phyloP scores from a whole-genome alignment of 2,888 invertebrate species.

The Pedicia rivosa region DNA sequence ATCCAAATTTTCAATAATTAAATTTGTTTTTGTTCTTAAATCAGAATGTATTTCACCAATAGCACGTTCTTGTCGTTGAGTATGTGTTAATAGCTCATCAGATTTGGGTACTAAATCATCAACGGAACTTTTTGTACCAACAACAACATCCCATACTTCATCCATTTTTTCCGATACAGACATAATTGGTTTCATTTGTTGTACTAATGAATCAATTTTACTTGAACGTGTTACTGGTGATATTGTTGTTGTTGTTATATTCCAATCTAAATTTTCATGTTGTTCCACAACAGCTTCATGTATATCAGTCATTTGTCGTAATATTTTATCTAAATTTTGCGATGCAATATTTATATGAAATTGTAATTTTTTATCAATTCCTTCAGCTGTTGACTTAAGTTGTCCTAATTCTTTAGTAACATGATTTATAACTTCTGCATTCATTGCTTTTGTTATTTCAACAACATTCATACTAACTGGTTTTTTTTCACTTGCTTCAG shows the following conservation, averaged over 20 bases:
- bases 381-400: slow-evolving; percentile 58
- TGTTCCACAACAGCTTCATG: slow-evolving; percentile 72
- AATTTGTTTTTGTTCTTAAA: slow-evolving; percentile 62
- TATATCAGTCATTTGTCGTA: slow-evolving; percentile 64
- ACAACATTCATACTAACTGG: slow-evolving; percentile 69
- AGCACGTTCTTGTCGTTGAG: slow-evolving; percentile 71
- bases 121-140: slow-evolving; percentile 75
- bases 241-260: slow-evolving; percentile 36
- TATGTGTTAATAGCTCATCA: slow-evolving; percentile 69
- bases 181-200: slow-evolving; percentile 71
- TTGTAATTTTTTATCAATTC: slow-evolving; percentile 65
- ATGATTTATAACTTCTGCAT: slow-evolving; percentile 62
- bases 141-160: slow-evolving; percentile 80
- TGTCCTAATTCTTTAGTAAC: slow-evolving; percentile 68
- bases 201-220: slow-evolving; percentile 65
- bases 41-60: slow-evolving; percentile 77
- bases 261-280: slow-evolving; percentile 26
- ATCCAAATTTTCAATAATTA: slow-evolving; percentile 74
- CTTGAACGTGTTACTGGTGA: slow-evolving; percentile 43
- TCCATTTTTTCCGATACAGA: slow-evolving; percentile 82
- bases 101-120: slow-evolving; percentile 76
- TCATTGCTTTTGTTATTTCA: slow-evolving; percentile 71
- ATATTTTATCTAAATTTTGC: slow-evolving; percentile 62
- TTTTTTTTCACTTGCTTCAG: slow-evolving; percentile 75
- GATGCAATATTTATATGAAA: slow-evolving; percentile 72